Evolutionary conservation across 1,140 invertebrate species (phyloP), one percentile per base, ranked within the genome.

Genomic region (Meloidogyne exigua): DNA sequence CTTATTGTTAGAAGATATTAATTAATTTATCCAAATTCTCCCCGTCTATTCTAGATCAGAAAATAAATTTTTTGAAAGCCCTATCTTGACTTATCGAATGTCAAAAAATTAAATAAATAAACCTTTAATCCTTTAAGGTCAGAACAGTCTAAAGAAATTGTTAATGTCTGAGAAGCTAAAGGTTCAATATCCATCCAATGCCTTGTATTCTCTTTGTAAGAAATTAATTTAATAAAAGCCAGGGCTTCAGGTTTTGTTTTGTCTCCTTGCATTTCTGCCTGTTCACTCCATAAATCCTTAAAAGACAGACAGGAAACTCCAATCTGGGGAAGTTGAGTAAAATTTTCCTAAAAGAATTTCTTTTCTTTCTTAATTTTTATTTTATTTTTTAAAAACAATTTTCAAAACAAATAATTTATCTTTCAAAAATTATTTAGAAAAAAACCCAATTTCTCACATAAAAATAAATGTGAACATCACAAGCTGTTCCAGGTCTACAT

Each of bases 291-390:
- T 26, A 71, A 62, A n/a, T 71, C 69, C 18, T 71, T 44, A 15
- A 49, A 21, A 42, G 69, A 71, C 25, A 71, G 36, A 11, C 36
- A 42, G 25, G 69, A 71, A 28, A 71, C 25, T 26, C 69, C 69
- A 28, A 71, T 71, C 26, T 62, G 69, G 69, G 69, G 69, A 71
- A 71, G 66, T 32, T 42, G 66, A 25, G 28, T 36, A 68, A 68
- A 68, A n/a, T 32, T n/a, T 36, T 42, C 66, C 28, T 68, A 2
- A 68, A 67, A 32, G 21, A 68, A 57, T 57, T 44, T 15, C 18
- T 15, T 44, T 44, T 12, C 12, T 42, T 42, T 42, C 39, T 42
- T 42, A 42, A 42, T 42, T 42, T 42, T 11, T 49, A 18, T 18
- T 3, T 49, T n/a, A n/a, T n/a, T n/a, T n/a, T n/a, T n/a, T n/a